Conservation (phyloP, 2,113 vertebrate species). For the Myiagra hebetior region DNA sequence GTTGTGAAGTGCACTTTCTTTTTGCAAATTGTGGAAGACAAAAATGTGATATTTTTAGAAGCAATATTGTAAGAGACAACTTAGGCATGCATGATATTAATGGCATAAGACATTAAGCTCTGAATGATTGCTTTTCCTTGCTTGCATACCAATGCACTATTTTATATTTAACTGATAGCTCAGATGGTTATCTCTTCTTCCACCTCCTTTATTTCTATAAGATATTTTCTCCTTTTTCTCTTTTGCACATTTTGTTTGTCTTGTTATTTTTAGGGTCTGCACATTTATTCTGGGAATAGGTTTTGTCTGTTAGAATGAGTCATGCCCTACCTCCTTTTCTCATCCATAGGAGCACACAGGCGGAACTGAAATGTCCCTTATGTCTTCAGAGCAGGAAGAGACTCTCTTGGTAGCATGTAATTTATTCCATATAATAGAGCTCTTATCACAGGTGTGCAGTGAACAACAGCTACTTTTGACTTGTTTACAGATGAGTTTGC, state of each 20-base stretch:
- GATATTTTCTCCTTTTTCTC: not conserved
- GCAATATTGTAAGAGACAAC: not conserved
- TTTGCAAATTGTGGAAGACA: not conserved
- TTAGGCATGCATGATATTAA: slow-evolving; percentile 26
- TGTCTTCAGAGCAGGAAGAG: not conserved
- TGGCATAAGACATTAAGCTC: not conserved
- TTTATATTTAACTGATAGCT: not conserved
- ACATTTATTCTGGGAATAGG: not conserved
- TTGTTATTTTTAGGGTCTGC: slow-evolving; percentile 24
- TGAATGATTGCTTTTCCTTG: not conserved
- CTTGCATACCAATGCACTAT: not conserved
- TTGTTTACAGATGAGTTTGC: not conserved
- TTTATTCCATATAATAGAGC: not conserved
- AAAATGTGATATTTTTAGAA: slow-evolving; percentile 35
- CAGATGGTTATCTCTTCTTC: not conserved
- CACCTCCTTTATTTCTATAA: not conserved
- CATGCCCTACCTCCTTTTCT: not conserved
- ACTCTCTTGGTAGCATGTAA: not conserved
- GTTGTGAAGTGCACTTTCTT: not conserved
- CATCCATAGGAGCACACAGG: not conserved
- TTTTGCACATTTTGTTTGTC: not conserved
- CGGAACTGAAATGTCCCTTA: not conserved
- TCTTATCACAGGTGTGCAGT: not conserved
- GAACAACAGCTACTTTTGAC: not conserved
- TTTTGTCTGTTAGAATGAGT: slow-evolving; percentile 34